Evolutionary conservation across 2,797 vertebrate species (phyloP).

Genomic region (Gouania willdenowi): DNA sequence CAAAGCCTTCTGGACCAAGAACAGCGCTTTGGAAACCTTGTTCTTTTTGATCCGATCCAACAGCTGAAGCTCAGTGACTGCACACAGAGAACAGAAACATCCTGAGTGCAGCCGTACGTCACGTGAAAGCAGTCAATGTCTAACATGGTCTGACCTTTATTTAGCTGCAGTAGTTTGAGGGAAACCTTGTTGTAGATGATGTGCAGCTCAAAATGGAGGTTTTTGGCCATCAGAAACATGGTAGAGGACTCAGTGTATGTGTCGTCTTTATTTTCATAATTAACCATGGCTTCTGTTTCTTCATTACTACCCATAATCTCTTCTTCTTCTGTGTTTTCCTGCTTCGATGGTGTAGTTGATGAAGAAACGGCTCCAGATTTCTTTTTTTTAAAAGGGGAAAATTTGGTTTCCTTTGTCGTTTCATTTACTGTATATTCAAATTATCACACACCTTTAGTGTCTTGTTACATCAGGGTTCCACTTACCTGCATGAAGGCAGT

Average conservation of each 20-base stretch:
- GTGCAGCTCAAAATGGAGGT: conserved; percentile 86
- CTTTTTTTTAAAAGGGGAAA: conserved; percentile 38
- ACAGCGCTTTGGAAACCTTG: conserved; percentile 85
- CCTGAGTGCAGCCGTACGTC: too few species aligned
- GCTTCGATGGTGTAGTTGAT: conserved; percentile 6
- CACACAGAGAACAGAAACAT: background rate
- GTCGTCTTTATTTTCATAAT: conserved; percentile 12
- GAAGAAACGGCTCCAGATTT: background rate
- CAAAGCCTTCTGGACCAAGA: conserved; percentile 84
- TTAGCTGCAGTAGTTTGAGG: conserved; percentile 77
- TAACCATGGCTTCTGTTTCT: conserved; percentile 3
- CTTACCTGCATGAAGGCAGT: conserved; percentile 78
- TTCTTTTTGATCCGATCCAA: conserved; percentile 84
- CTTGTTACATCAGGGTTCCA: too few species aligned
- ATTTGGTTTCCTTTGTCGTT: background rate
- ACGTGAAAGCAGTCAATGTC: too few species aligned
- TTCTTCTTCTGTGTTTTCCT: conserved; percentile 5
- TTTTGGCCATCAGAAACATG: conserved; percentile 65
- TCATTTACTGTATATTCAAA: too few species aligned
- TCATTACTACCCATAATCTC: conserved; percentile 9
- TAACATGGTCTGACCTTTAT: conserved; percentile 65
- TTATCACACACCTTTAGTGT: background rate
- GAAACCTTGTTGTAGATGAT: conserved; percentile 81
- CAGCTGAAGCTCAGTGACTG: conserved; percentile 71
- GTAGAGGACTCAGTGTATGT: conserved; percentile 15